A percentile compares a stretch with the other conserved stretches of the same genome.
phyloP scores from a whole-genome alignment of 2,888 invertebrate species.

The Lordiphosa fenestrarum region DNA sequence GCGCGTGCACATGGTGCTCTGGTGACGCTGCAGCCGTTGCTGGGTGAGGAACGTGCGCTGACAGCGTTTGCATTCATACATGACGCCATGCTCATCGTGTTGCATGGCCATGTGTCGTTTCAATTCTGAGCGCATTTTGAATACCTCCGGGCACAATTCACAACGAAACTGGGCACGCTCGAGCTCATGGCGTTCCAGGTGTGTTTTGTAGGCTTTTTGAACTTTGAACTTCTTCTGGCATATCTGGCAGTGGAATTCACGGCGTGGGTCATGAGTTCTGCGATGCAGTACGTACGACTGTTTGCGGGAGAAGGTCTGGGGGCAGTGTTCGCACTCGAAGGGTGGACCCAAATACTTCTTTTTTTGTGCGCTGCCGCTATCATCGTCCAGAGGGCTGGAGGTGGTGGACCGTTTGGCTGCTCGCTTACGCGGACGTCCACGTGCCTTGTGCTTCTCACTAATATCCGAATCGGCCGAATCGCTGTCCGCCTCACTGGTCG shows the following conservation, averaged over 20 bases:
- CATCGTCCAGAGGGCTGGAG: slow-evolving; percentile 23
- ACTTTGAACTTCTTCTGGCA: slow-evolving; percentile 81
- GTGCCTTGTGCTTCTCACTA: slow-evolving; percentile 56
- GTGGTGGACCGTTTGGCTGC: slow-evolving; percentile 32
- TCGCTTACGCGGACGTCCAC: slow-evolving; percentile 56
- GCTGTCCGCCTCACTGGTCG: slow-evolving; percentile 65
- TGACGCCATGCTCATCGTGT: slow-evolving; percentile 69
- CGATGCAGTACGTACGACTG: slow-evolving; percentile 81
- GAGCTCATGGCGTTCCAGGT: slow-evolving; percentile 80
- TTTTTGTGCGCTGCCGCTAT: slow-evolving; percentile 42
- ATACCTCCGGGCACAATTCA: slow-evolving; percentile 61
- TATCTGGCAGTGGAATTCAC: slow-evolving; percentile 78
- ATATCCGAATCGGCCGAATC: slow-evolving; percentile 76
- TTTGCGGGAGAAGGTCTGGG: slow-evolving; percentile 81
- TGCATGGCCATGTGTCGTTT: slow-evolving; percentile 77
- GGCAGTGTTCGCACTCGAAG: slow-evolving; percentile 78
- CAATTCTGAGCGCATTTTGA: slow-evolving; percentile 73
- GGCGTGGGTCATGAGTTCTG: slow-evolving; percentile 80
- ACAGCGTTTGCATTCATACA: slow-evolving; percentile 78
- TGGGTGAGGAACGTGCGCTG: slow-evolving; percentile 76
- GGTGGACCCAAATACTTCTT: slow-evolving; percentile 41
- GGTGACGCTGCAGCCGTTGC: slow-evolving; percentile 74
- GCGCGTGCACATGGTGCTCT: slow-evolving; percentile 52
- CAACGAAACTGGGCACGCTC: slow-evolving; percentile 63
- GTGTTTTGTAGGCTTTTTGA: slow-evolving; percentile 79